A percentile compares a stretch with the other conserved stretches of the same genome.
Evolutionary conservation across 1,140 invertebrate genomes (phyloP).

Genomic region (Holcopasites calliopsidis): DNA sequence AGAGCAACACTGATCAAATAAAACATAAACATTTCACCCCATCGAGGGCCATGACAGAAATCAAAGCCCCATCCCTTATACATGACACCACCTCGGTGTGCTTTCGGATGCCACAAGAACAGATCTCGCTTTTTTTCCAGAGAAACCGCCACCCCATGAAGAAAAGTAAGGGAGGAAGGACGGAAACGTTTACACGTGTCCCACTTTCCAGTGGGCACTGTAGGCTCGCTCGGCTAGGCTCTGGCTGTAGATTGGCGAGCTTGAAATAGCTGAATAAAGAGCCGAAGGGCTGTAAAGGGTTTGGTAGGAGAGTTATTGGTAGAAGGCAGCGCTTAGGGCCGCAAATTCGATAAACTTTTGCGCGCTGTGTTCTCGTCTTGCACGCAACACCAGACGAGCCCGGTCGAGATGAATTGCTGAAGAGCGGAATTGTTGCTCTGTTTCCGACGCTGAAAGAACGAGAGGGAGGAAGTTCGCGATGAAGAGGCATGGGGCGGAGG

Average conservation of each 20-base stretch:
- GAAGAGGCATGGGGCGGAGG: neutral
- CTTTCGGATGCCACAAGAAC: no score
- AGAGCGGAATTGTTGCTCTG: conserved; percentile 62
- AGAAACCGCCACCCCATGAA: no score
- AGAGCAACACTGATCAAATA: no score
- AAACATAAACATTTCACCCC: no score
- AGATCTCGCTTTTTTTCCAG: no score
- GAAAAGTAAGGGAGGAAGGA: neutral
- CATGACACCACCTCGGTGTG: no score
- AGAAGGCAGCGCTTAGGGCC: conserved; percentile 71
- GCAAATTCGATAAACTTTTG: conserved; percentile 78
- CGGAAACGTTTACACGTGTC: conserved; percentile 14
- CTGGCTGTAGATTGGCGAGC: conserved; percentile 45
- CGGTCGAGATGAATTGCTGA: neutral
- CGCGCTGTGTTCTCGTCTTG: conserved; percentile 48
- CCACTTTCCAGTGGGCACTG: conserved; percentile 3
- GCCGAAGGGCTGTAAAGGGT: conserved; percentile 56
- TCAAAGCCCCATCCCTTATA: no score
- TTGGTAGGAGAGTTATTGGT: conserved; percentile 69
- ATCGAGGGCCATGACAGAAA: no score
- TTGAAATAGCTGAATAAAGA: conserved; percentile 71
- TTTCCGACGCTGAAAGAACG: conserved; percentile 60
- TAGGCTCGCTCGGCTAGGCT: conserved; percentile 13
- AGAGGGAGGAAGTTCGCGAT: conserved; percentile 27
- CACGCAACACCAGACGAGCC: conserved; percentile 20